phyloP scores from a whole-genome alignment of 2,888 invertebrate genomes.

The Dryomyza anilis region DNA sequence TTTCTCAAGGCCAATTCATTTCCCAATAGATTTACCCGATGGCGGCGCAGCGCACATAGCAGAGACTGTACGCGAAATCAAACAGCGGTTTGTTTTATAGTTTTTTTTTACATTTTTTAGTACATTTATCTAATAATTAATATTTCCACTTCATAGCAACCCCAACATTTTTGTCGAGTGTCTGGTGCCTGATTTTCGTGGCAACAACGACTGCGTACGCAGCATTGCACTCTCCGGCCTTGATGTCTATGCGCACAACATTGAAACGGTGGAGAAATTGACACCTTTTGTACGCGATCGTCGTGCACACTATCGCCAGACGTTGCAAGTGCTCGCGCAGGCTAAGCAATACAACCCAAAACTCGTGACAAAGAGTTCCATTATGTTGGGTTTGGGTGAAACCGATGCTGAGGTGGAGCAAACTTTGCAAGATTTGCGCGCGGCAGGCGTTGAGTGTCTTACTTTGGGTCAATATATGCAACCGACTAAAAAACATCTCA shows the following conservation, averaged over 20 bases:
- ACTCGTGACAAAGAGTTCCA: slow-evolving; percentile 94
- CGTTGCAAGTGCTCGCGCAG: slow-evolving; percentile 77
- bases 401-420: slow-evolving; percentile 84
- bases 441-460: slow-evolving; percentile 87
- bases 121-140: neutral
- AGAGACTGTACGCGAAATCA: slow-evolving; percentile 86
- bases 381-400: slow-evolving; percentile 97
- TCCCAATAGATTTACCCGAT: slow-evolving; percentile 79
- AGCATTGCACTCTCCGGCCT: slow-evolving; percentile 80
- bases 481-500: slow-evolving; percentile 94
- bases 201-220: slow-evolving; percentile 74
- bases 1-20: slow-evolving; percentile 10
- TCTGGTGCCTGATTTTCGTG: slow-evolving; percentile 94
- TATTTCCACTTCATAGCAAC: slow-evolving; percentile 64
- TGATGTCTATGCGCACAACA: slow-evolving; percentile 98
- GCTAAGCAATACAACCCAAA: slow-evolving; percentile 82
- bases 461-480: slow-evolving; percentile 99
- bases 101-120: too few relatives aligned
- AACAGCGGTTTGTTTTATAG: slow-evolving; percentile 65
- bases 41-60: slow-evolving; percentile 95
- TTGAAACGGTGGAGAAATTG: slow-evolving; percentile 92
- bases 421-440: slow-evolving; percentile 84
- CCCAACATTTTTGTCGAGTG: slow-evolving; percentile 91
- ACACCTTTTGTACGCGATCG: slow-evolving; percentile 93
- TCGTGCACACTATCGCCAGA: slow-evolving; percentile 90